Evolutionary conservation across 2,113 vertebrate species (phyloP), one percentile per base, ranked within the genome.

Genomic region (Hemicordylus capensis): DNA sequence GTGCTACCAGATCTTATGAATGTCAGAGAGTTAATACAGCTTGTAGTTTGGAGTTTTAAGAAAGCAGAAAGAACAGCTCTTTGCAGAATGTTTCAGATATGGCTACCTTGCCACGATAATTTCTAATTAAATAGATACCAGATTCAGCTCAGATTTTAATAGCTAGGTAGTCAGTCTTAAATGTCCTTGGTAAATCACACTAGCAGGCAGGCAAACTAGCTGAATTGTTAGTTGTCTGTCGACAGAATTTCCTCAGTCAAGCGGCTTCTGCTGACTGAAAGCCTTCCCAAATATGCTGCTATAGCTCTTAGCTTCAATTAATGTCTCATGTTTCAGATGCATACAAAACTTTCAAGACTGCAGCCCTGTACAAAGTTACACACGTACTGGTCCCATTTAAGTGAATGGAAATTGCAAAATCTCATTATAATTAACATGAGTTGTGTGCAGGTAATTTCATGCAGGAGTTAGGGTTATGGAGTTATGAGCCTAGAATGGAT

Each of bases 1-100:
- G 34, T 80, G 84, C 34, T 80, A 90, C 87, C 70, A 72, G 92
- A 86, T 77, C 86, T 84, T 59, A 81, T 91, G 90, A 89, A 91
- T 93, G 76, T 85, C 90, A 76, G 85, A 95, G 92, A 89, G 77
- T 59, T 83, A 94, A 90, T 90, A 89, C 64, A 90, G 70, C 87
- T 39, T 90, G 58, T 77, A 6, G 89, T 93, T 94, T 95, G 91
- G 85, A 92, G 75, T 88, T 84, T 92, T 84, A 93, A 93, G 90
- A 92, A 77, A 83, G 93, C 87, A 81, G 89, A 94, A 90, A 67
- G 4, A 87, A 81, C 90, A 93, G 89, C 80, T 92, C 83, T 91
- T 85, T 72, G 79, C 83, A 77, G 85, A 94, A 91, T 92, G 88
- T 90, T 93, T 92, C 44, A 82, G 90, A 88, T 82, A 78, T 78